Evolutionary conservation across 2,113 vertebrate genomes (phyloP), one percentile per base, ranked within the genome.

Genomic region (Loxodonta africana): DNA sequence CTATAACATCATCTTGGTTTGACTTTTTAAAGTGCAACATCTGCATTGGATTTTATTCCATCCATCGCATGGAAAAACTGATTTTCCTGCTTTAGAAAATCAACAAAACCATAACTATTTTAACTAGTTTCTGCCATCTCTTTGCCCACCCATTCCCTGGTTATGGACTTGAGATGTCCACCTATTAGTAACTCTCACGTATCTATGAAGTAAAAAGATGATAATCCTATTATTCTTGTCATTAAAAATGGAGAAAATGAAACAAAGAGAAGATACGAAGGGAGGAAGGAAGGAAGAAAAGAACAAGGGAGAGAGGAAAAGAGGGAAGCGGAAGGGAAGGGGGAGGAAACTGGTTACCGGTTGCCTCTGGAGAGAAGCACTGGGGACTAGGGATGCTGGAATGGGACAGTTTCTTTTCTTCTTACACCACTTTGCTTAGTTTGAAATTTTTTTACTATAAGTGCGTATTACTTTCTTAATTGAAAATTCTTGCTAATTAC

Each of bases 1-100:
- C 88, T 88, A 74, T 90, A 94, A 65, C 73, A 96, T 91, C 94
- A 91, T 85, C 83, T 86, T 86, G 88, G 90, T 95, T 88, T 97
- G 88, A 88, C 92, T 95, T 94, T 93, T 92, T 88, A 78, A 92
- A 93, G 83, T 17, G 48, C 53, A 94, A 89, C 82, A 95, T 96
- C 94, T 95, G 88, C 90, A 62, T 3, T 67, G 69, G 77, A 93
- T 95, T 95, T 82, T 60, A 73, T 53, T 88, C 82, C 88, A 41
- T n/a, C 87, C 48, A 28, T 96, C 90, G 57, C 25, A 44, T 0
- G 1, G 74, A 71, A 96, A 69, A 76, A 92, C 67, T 69, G 25
- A 78, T 88, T 88, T 95, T 95, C 81, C 76, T 85, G 60, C 63
- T 44, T 93, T 57, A 33, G 76, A 69, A 44, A 95, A 91, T 90